Conservation (phyloP, 2,797 vertebrate species). For the Sebastes nivosus region DNA sequence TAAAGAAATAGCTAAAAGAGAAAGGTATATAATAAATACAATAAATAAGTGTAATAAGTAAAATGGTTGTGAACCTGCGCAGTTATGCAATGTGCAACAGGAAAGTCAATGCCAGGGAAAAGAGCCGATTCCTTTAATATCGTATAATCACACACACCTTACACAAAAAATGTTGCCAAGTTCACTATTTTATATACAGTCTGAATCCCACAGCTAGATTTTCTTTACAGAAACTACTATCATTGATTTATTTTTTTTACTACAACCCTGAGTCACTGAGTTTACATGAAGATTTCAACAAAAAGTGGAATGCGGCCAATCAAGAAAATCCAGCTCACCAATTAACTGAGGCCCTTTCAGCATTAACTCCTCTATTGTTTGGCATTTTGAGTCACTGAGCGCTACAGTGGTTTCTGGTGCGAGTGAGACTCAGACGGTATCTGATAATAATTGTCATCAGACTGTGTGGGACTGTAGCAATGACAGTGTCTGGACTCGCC, state of each 20-base stretch:
- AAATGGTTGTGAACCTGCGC: not conserved
- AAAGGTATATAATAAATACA: not conserved
- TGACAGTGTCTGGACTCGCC: conserved; percentile 79
- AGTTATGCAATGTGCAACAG: not conserved
- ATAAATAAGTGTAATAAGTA: not conserved
- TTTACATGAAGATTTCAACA: conserved; percentile 14
- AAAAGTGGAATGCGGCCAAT: conserved; percentile 61
- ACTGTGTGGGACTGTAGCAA: conserved; percentile 60
- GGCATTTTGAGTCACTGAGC: conserved; percentile 41
- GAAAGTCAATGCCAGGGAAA: not conserved
- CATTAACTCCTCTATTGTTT: conserved; percentile 49
- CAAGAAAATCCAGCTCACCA: conserved; percentile 52
- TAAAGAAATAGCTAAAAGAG: not conserved
- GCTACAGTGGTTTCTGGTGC: conserved; percentile 35
- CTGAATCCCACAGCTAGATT: not conserved
- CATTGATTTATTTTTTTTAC: not conserved
- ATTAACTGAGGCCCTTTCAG: conserved; percentile 33
- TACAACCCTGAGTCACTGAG: not conserved
- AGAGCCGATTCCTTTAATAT: not conserved
- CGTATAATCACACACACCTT: not conserved
- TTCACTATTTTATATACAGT: not conserved
- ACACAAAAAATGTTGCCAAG: not conserved
- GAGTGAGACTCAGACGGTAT: conserved; percentile 30
- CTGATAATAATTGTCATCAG: conserved; percentile 69
- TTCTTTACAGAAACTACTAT: conserved; percentile 3